These are phyloP conservation scores for Hydractinia echinata DNA, from an alignment of 30 jellyfish, hydroid and myxozoan genomes.

Conservation along the genomic window DNA sequence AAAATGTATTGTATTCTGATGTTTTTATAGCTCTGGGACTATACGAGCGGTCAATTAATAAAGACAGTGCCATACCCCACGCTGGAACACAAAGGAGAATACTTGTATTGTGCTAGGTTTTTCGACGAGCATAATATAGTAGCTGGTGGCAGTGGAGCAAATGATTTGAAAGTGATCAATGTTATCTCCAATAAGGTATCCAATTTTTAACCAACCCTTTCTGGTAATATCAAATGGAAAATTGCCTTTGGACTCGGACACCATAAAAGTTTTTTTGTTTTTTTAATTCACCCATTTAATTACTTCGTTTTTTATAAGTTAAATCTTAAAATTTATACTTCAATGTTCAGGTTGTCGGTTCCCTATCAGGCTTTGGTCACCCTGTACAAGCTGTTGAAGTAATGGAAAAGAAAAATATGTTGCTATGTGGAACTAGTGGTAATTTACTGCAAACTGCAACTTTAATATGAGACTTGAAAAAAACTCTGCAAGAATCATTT, in stretches of 20 bases:
- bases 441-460: conserved; percentile 42
- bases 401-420: conserved; percentile 28
- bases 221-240: not conserved
- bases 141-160: conserved; percentile 97
- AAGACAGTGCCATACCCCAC: conserved; percentile 62
- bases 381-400: conserved; percentile 89
- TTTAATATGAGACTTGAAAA: not conserved
- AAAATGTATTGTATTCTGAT: not conserved
- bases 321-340: too few species aligned
- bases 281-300: not conserved
- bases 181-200: conserved; percentile 44
- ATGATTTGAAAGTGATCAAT: conserved; percentile 65
- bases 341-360: conserved; percentile 40
- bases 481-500: too few species aligned
- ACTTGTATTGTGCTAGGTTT: conserved; percentile 81
- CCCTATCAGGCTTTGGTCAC: conserved; percentile 39
- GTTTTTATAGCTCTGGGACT: conserved; percentile 78
- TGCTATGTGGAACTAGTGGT: conserved; percentile 71
- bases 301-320: not conserved
- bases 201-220: not conserved
- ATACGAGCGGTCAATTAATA: conserved; percentile 59
- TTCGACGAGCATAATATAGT: conserved; percentile 48
- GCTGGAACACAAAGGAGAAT: conserved; percentile 68
- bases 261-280: not conserved
- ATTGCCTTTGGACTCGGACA: not conserved